Base-by-base conservation (phyloP, 2,797 vertebrate genomes). In the Pantherophis vulpinus region DNA sequence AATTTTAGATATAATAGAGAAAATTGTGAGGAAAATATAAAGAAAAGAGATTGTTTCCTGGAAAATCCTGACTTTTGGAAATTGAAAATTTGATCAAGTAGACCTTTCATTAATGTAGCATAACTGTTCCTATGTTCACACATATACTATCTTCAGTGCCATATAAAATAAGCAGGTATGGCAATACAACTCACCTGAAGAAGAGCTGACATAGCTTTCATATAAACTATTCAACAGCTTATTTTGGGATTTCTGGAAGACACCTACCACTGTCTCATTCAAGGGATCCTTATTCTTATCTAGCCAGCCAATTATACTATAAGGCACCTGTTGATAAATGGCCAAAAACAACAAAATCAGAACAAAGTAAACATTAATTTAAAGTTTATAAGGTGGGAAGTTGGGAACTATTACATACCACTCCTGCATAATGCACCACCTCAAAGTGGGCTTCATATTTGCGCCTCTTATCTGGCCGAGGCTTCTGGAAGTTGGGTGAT, bases 211-310 rank as follows among this genome's bases (percentile, higher is more conserved):
- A 0, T 99, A 99, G 88, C 98, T 99, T 96, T 99, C 99, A 11
- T 98, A 99, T 37, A 99, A 98, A 58, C 97, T 96, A 14, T 98
- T 98, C 56, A 99, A 95, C 90, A 99, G 98, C 94, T 98, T 99
- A 96, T 98, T 99, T 92, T 99, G 96, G 0, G 99, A 99, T 96
- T 99, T 99, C 93, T 98, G 99, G 97, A 99, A 99, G 96, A 98
- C 97, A 0, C 93, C 14, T 93, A 99, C 99, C 94, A 99, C 99
- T 0, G 99, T 99, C 96, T 99, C 99, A 7, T 99, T 99, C 93
- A 99, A 97, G 0, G 98, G 99, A 94, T 99, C 99, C 97, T 99
- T 99, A 96, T 99, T 99, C 97, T 99, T 99, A 93, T 99, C 98
- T 94, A 99, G 96, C 98, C 99, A 99, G 27, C 99, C 99, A 91